Conservation (phyloP, 2,113 vertebrate genomes). For the Larimichthys polyactis region DNA sequence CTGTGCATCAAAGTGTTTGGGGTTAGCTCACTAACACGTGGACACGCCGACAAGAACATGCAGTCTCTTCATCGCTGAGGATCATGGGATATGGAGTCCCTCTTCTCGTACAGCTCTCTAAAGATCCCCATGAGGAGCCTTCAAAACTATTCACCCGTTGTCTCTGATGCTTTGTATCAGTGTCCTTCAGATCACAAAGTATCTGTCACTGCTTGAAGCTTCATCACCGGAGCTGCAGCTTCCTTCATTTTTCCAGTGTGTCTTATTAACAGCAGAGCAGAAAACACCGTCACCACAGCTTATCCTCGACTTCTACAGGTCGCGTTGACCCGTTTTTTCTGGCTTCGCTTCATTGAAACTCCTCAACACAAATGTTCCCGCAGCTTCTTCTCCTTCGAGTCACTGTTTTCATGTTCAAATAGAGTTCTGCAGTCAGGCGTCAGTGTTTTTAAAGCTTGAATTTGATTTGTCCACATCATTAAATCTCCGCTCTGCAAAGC, state of each 20-base stretch:
- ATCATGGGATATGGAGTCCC: slow-evolving; percentile 26
- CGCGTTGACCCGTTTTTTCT: no score
- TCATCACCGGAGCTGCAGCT: neutral
- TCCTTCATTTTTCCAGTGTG: slow-evolving; percentile 23
- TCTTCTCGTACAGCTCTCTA: neutral
- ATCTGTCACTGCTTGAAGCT: neutral
- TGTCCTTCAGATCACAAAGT: slow-evolving; percentile 4
- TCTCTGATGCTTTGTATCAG: neutral
- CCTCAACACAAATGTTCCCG: no score
- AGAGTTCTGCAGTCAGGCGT: neutral
- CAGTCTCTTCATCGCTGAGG: slow-evolving; percentile 10
- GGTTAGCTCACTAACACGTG: slow-evolving; percentile 9
- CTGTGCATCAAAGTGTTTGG: neutral
- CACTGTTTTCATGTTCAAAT: neutral
- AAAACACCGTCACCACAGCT: neutral
- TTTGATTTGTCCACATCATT: neutral
- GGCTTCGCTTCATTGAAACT: neutral
- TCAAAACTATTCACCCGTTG: neutral
- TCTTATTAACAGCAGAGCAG: neutral
- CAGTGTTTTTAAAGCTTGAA: neutral
- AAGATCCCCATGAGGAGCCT: no score
- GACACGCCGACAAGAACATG: slow-evolving; percentile 11
- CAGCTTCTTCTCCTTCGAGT: no score
- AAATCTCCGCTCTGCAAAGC: neutral
- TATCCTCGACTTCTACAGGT: neutral